Base-by-base conservation (phyloP, 2,797 vertebrate genomes). In the Leuciscus waleckii region DNA sequence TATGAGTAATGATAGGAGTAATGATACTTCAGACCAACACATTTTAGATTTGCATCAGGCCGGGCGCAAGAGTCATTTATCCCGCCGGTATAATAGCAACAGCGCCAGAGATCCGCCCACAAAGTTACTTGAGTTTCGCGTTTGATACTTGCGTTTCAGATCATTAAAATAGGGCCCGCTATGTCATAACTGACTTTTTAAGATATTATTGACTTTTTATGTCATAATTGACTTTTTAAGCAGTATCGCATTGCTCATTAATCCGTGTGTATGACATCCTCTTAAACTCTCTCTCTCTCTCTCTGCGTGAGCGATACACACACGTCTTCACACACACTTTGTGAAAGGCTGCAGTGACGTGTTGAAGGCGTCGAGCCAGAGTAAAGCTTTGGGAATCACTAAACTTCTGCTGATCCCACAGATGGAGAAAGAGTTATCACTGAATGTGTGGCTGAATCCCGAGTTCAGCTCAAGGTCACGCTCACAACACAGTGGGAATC, bases 321-420 rank as follows among this genome's bases (percentile, higher is more conserved):
- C 13, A 1, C 11, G 11, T 13, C 11, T 13, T 26, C 17, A 54
- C 16, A 10, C 41, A 78, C 37, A 13, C 37, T 26, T 8, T 26
- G 35, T 26, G 21, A 58, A 41, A 6, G 14, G 7, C 13, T 13
- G 58, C 37, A 29, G 41, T 56, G 32, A 54, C 5, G 16, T 87
- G 86, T 92, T 54, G 5, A 69, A 49, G 83, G 85, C 86, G 88
- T 90, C 4, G 41, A 46, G 90, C 90, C 87, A 91, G 88, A 91
- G 89, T 89, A 90, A 86, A 90, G 86, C 86, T 84, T 84, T 54
- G 49, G 29, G 73, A 75, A 75, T 21, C 10, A 0, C 9, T 37
- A 76, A 76, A 76, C 32, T 37, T 76, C 16, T 67, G 41, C 77
- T 79, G 77, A 56, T 76, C 74, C 49, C 73, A 32, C 56, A 63